Conservation (phyloP, 2,113 vertebrate species). For the Otis tarda region DNA sequence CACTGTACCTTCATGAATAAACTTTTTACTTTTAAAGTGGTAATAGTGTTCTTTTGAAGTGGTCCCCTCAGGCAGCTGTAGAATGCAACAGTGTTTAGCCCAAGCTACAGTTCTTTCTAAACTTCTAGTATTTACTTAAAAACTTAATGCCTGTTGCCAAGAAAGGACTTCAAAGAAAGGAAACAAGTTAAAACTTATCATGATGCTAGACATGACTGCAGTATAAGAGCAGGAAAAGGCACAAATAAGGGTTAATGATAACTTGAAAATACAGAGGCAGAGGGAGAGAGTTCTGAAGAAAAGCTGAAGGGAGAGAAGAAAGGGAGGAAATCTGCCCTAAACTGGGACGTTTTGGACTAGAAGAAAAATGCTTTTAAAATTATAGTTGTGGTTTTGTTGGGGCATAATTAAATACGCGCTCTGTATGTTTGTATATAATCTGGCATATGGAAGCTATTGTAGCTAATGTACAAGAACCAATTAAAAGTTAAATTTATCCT, state of each 20-base stretch:
- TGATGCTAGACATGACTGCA: conserved; percentile 54
- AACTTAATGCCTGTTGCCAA: conserved; percentile 68
- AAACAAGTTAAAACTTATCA: conserved; percentile 61
- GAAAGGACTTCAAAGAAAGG: conserved; percentile 71
- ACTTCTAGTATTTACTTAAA: conserved; percentile 71
- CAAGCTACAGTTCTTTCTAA: conserved; percentile 62
- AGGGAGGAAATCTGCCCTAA: neutral
- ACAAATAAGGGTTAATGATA: conserved; percentile 46
- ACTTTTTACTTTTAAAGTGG: conserved; percentile 64
- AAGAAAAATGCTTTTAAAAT: neutral
- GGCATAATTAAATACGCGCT: neutral
- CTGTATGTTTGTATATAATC: neutral
- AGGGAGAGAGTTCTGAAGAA: neutral
- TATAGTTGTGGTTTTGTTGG: neutral
- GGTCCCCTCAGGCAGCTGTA: conserved; percentile 64
- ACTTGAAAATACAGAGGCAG: neutral
- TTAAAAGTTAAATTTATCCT: neutral
- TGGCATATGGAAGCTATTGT: neutral
- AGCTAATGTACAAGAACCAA: neutral
- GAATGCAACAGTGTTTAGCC: conserved; percentile 60
- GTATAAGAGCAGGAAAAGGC: conserved; percentile 37
- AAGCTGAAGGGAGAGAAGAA: neutral
- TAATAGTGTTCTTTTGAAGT: conserved; percentile 70
- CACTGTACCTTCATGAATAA: conserved; percentile 56
- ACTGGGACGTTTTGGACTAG: neutral